These are phyloP conservation scores for Synergus japonicus DNA, from an alignment of 2,888 invertebrate genomes.

Conservation along the genomic window DNA sequence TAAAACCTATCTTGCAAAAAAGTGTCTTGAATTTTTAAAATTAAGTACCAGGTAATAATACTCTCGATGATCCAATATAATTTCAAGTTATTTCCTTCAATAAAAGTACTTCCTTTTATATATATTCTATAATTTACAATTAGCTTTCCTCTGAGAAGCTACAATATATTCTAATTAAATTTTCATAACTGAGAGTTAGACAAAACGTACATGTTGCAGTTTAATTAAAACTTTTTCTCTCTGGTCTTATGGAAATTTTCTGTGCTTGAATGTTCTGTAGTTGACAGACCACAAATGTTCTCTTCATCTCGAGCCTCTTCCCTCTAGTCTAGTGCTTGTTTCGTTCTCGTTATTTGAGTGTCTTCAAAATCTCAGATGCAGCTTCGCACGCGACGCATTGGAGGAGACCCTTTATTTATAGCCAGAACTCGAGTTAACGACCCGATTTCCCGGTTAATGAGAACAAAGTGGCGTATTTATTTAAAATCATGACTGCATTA, in stretches of 20 bases:
- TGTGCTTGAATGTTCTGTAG: constrained; percentile 4
- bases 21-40: not conserved
- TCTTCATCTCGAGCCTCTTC: not conserved
- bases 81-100: too few relatives aligned
- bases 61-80: too few relatives aligned
- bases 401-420: not conserved
- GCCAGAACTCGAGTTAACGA: constrained; percentile 18
- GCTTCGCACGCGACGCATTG: not conserved
- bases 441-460: not conserved
- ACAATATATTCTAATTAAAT: not conserved
- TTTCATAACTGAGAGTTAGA: not conserved
- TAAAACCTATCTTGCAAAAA: not conserved
- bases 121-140: too few relatives aligned
- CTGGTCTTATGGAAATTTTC: not conserved
- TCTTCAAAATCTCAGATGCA: constrained; percentile 10
- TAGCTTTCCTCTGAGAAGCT: not conserved
- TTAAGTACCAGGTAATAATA: too few relatives aligned
- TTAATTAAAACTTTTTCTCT: not conserved
- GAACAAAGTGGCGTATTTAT: not conserved
- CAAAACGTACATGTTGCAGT: not conserved
- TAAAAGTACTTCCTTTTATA: too few relatives aligned
- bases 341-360: not conserved
- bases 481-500: not conserved
- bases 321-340: not conserved
- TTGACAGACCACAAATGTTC: not conserved